Evolutionary conservation across 2,888 invertebrate genomes (phyloP).

Genomic region (Eristalis arbustorum): DNA sequence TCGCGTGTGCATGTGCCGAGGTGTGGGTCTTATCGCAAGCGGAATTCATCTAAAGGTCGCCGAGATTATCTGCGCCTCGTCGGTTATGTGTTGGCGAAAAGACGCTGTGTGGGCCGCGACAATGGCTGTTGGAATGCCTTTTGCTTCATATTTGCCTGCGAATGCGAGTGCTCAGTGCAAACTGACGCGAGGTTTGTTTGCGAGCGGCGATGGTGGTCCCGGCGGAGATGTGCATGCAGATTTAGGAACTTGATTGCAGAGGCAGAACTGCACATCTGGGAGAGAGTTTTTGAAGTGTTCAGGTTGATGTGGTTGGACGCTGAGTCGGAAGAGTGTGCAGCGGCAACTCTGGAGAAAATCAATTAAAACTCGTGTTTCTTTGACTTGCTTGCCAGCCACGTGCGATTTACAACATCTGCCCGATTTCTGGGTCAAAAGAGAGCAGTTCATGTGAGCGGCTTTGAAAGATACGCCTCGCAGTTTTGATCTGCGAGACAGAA

Average conservation of each 20-base stretch:
- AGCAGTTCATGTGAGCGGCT: no score
- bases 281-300: no score
- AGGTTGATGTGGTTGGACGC: no score
- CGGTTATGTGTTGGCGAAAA: constrained; percentile 17
- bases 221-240: background rate
- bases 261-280: background rate
- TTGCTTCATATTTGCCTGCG: background rate
- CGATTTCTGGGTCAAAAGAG: no score
- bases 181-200: background rate
- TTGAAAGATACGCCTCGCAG: no score
- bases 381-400: no score
- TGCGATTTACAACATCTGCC: no score
- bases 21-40: constrained; percentile 50
- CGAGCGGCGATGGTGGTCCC: background rate
- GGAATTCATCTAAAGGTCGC: constrained; percentile 61
- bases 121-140: background rate
- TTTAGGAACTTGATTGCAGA: background rate
- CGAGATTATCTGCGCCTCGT: constrained; percentile 16
- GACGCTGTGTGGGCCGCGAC: constrained; percentile 36
- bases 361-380: no score
- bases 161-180: no score
- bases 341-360: no score
- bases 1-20: constrained; percentile 1
- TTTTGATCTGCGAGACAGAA: no score
- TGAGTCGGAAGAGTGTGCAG: no score